Conservation (phyloP, 1,140 invertebrate species). For the Philotrypesis tridentata region DNA sequence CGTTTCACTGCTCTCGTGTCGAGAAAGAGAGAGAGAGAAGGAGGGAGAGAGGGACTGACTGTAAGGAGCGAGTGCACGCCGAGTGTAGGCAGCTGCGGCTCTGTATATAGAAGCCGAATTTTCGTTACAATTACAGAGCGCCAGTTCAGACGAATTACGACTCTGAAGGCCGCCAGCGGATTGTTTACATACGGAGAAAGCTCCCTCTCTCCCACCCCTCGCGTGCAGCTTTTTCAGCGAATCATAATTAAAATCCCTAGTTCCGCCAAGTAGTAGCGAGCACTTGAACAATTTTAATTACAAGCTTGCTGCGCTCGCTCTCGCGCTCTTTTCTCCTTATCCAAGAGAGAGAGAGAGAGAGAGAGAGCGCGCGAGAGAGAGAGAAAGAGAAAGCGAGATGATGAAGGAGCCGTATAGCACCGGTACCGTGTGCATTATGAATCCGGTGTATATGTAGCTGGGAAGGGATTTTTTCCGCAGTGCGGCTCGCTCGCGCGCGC, state of each 20-base stretch:
- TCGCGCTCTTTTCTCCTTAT: not conserved
- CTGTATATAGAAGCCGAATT: not conserved
- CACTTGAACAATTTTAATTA: slow-evolving; percentile 26
- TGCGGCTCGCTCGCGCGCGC: not conserved
- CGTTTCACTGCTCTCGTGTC: not conserved
- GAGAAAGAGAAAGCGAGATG: not conserved
- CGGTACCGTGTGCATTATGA: not conserved
- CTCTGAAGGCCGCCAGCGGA: not conserved
- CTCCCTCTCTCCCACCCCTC: too few relatives aligned
- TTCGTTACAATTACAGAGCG: not conserved
- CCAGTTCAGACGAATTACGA: not conserved
- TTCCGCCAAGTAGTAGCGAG: not conserved
- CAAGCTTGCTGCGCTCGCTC: not conserved
- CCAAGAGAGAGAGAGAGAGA: not conserved
- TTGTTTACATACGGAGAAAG: not conserved
- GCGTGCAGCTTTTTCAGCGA: not conserved
- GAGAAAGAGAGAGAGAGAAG: too few relatives aligned
- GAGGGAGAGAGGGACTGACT: too few relatives aligned
- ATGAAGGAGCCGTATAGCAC: not conserved
- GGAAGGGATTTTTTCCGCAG: not conserved
- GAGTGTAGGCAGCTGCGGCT: too few relatives aligned
- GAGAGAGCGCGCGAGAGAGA: not conserved
- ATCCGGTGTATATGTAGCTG: not conserved
- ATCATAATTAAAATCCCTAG: slow-evolving; percentile 15
- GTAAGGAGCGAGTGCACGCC: too few relatives aligned